Base-by-base conservation (phyloP, 2,113 vertebrate species). In the Lampris incognitus region DNA sequence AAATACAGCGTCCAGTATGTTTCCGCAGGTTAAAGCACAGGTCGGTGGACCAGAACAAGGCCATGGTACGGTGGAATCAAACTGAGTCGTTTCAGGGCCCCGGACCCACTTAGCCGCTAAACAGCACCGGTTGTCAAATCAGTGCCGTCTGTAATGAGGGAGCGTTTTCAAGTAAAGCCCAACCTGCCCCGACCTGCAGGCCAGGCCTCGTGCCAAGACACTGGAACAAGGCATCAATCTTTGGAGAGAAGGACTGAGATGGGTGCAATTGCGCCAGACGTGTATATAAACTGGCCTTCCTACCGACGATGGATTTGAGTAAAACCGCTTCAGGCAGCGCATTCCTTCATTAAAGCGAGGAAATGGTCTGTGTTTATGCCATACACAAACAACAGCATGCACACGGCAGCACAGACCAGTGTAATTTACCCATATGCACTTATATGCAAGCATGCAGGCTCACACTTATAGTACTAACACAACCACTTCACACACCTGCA, bases 11-110 rank as follows among this genome's bases (percentile, higher is more conserved):
- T 24, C 24, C 24, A 24, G 24, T 24, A 24, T 24, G 24, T 24
- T 24, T 24, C 24, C 24, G 0, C 24, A 24, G 24, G 24, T 46
- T 1, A 46, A 5, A 46, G 7, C 44, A 46, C 44, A 46, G 44
- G 7, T 46, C 4, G 44, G 1, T 46, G 4, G 44, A 46, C 44
- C 7, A 46, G 44, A 46, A 46, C 7, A 2, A 4, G 7, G 44
- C 44, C 44, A 7, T 46, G 4, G 44, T 46, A 46, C 4, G 44
- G 44, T 46, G 44, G 7, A 46, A 7, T 7, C 7, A 46, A 4
- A 46, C 2, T 10, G 8, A 11, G 54, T 71, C 42, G 36, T 74
- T 69, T 69, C 54, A 39, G 24, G 65, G 37, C 63, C 59, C 13
- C 44, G 56, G n/a, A 5, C 64, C 52, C 51, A 44, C 13, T 24